Percentiles rank a stretch among this genome's conserved stretches.
phyloP scores from a whole-genome alignment of 2,113 vertebrate species.

The Madoqua kirkii region DNA sequence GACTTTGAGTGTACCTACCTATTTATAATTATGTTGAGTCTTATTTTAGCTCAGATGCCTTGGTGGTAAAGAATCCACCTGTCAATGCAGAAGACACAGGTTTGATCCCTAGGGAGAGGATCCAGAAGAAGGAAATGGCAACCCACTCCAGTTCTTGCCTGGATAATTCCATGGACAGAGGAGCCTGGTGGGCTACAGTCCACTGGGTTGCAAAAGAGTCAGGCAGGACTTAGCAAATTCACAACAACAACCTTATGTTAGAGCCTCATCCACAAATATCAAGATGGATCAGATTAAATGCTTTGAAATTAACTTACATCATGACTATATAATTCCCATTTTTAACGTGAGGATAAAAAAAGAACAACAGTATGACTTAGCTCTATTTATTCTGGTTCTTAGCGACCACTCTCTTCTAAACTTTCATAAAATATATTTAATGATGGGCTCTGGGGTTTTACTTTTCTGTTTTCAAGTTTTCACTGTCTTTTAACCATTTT shows the following conservation, averaged over 20 bases:
- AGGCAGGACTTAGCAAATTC: not conserved
- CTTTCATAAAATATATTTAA: not conserved
- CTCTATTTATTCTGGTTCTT: not conserved
- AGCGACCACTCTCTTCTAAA: not conserved
- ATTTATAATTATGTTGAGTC: not conserved
- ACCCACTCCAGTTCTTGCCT: not conserved
- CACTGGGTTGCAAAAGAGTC: not conserved
- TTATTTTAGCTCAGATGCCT: not conserved
- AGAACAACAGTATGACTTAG: not conserved
- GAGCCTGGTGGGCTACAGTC: not conserved
- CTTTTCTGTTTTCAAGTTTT: not conserved
- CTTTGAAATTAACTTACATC: conserved; percentile 3
- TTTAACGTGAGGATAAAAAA: not conserved
- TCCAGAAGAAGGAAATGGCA: not conserved
- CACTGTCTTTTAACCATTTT: not conserved
- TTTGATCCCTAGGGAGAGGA: not conserved
- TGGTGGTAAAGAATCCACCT: not conserved
- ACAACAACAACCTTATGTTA: not conserved
- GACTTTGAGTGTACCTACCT: not conserved
- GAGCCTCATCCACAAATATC: not conserved
- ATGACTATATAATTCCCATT: not conserved
- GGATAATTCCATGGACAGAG: not conserved
- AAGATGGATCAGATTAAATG: not conserved
- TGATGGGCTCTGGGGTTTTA: not conserved
- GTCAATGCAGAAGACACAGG: not conserved